Conservation (phyloP, 2,113 vertebrate species). For the Apteryx owenii region DNA sequence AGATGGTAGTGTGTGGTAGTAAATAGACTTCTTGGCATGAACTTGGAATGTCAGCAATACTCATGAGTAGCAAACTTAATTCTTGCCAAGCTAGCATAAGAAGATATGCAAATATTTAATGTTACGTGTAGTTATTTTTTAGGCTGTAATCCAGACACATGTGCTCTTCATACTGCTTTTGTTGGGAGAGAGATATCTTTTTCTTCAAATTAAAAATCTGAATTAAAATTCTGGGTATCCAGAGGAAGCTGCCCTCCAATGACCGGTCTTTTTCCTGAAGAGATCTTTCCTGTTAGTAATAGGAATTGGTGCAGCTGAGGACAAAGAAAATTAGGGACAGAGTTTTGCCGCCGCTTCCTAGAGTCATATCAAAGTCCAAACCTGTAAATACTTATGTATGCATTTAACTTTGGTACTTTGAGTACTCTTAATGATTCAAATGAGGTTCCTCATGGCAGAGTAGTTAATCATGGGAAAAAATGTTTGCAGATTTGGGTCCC, state of each 20-base stretch:
- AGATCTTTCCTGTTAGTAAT: neutral
- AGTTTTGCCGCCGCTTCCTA: neutral
- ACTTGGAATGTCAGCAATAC: conserved; percentile 41
- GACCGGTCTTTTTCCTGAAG: neutral
- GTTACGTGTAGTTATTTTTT: neutral
- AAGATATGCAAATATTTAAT: conserved; percentile 54
- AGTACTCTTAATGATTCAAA: conserved; percentile 18
- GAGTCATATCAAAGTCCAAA: neutral
- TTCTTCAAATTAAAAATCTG: neutral
- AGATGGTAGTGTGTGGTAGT: conserved; percentile 45
- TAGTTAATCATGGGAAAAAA: conserved; percentile 51
- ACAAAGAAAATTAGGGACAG: neutral
- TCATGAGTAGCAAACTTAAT: conserved; percentile 48
- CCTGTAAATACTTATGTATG: conserved; percentile 25
- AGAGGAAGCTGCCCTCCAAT: neutral
- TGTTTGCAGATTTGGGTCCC: conserved; percentile 22
- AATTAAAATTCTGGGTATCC: neutral
- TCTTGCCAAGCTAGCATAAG: conserved; percentile 46
- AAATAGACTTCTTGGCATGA: conserved; percentile 62
- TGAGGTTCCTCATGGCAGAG: conserved; percentile 6
- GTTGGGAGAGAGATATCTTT: neutral
- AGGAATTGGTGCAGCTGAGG: neutral
- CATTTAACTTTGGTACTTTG: conserved; percentile 17
- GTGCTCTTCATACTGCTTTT: neutral
- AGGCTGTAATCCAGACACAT: neutral